Conservation (phyloP, 2,113 vertebrate genomes). For the Hippoglossus stenolepis region DNA sequence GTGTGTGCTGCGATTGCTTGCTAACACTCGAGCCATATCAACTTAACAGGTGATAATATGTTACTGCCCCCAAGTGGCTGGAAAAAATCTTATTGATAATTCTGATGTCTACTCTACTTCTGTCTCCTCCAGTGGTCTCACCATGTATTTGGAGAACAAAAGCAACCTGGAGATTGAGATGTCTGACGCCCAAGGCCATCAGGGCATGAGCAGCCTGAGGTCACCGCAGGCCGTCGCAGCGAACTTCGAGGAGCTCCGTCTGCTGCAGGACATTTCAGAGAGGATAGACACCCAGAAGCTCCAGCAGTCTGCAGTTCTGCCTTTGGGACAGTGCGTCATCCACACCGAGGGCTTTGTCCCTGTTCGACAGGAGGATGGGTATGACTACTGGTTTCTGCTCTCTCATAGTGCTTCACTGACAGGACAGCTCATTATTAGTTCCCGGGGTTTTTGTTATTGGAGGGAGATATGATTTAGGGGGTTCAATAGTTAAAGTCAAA, state of each 20-base stretch:
- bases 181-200: conserved; percentile 77
- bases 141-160: conserved; percentile 90
- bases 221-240: conserved; percentile 69
- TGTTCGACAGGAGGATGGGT: conserved; percentile 78
- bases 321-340: conserved; percentile 77
- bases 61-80: too few relatives aligned
- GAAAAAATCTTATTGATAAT: too few relatives aligned
- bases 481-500: too few relatives aligned
- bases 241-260: conserved; percentile 84
- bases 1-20: too few relatives aligned
- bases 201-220: conserved; percentile 66
- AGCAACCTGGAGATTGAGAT: conserved; percentile 86
- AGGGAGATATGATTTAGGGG: neutral
- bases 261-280: conserved; percentile 86
- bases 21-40: neutral
- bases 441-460: neutral
- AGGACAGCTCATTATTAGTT: neutral
- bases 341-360: conserved; percentile 70
- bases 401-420: neutral
- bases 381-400: conserved; percentile 7
- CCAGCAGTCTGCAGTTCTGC: conserved; percentile 75
- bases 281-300: conserved; percentile 80
- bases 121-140: conserved; percentile 7
- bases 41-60: neutral
- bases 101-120: neutral